Evolutionary conservation across 2,113 vertebrate genomes (phyloP).

Genomic region (Alligator sinensis): DNA sequence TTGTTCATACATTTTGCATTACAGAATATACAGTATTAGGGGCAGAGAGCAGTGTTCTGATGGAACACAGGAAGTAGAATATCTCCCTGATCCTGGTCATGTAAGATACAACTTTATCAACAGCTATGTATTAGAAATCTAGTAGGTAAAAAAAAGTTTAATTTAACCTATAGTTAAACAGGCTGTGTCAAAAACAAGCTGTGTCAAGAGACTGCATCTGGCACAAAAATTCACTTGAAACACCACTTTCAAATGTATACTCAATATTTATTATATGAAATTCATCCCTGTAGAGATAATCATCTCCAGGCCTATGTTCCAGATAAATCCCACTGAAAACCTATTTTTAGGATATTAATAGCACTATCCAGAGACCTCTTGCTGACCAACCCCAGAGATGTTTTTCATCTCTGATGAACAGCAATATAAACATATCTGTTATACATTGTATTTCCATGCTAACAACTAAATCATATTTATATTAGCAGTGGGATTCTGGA

Average conservation of each 20-base stretch:
- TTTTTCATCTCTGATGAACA: background rate
- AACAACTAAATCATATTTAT: background rate
- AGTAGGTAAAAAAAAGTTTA: too few species aligned
- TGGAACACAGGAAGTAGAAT: too few species aligned
- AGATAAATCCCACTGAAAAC: background rate
- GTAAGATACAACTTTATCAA: too few species aligned
- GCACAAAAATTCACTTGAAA: background rate
- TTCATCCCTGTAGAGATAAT: background rate
- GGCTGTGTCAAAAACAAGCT: background rate
- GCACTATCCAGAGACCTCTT: background rate
- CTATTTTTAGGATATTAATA: background rate
- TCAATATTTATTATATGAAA: background rate
- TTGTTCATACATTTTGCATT: too few species aligned
- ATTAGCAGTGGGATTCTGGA: background rate
- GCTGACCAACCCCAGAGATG: background rate
- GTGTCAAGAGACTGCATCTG: background rate
- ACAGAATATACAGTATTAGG: too few species aligned
- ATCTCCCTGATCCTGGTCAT: too few species aligned
- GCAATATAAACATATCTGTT: background rate
- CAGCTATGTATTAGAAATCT: too few species aligned
- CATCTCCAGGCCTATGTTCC: background rate
- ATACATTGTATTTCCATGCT: background rate
- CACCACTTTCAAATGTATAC: background rate
- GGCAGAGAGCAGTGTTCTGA: too few species aligned
- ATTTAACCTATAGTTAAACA: too few species aligned